Conservation (phyloP, 2,888 invertebrate genomes). For the Sminthurinus aureus region DNA sequence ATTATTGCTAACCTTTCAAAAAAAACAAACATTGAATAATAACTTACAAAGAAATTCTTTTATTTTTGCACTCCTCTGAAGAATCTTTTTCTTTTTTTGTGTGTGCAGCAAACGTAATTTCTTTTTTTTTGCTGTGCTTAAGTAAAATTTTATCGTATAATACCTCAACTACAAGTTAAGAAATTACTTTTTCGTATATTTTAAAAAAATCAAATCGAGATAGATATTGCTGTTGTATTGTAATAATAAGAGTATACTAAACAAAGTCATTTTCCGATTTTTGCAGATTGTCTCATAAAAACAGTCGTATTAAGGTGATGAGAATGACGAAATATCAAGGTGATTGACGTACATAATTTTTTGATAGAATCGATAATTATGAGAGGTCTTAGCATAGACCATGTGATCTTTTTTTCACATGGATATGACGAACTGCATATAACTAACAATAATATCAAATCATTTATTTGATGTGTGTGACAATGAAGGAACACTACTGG, state of each 20-base stretch:
- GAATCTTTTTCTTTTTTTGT: background rate
- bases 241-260: slow-evolving; percentile 23
- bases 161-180: too few species aligned
- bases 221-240: background rate
- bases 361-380: background rate
- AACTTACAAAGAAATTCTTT: background rate
- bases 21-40: background rate
- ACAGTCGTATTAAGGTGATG: slow-evolving; percentile 18
- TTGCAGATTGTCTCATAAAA: slow-evolving; percentile 41
- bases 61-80: too few species aligned
- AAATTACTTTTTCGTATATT: background rate
- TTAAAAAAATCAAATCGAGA: background rate
- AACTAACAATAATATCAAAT: background rate
- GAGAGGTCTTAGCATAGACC: slow-evolving; percentile 3
- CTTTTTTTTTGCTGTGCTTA: too few species aligned
- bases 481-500: slow-evolving; percentile 8
- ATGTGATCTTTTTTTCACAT: background rate
- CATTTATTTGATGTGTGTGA: background rate
- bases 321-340: slow-evolving; percentile 6
- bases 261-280: slow-evolving; percentile 42
- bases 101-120: background rate
- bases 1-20: background rate
- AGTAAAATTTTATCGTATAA: too few species aligned
- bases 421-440: background rate
- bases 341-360: slow-evolving; percentile 11